Evolutionary conservation across 2,888 invertebrate species (phyloP), one percentile per base, ranked within the genome.

Genomic region (Arrhopalites spinosus): DNA sequence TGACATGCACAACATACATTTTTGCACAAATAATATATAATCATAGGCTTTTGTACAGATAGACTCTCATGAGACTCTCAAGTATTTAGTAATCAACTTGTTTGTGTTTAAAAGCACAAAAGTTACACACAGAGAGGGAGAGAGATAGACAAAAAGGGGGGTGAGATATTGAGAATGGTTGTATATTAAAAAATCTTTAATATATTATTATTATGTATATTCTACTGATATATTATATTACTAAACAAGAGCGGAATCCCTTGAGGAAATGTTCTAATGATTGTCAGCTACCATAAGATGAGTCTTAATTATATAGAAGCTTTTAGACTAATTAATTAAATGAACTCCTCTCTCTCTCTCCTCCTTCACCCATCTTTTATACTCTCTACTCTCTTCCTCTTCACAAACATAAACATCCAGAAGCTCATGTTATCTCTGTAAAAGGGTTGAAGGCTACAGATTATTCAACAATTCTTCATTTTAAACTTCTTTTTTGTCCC

Each of bases 261-360:
- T 64, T 70, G 70, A 75, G 70, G 70, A 75, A 69, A 69, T 23
- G 23, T 61, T 29, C 23, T 69, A 53, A 61, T 61, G 59, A 71
- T 61, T 75, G 30, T 50, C 50, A 75, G 64, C 64, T 64, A 69
- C 75, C 75, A 75, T 70, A 75, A 75, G 75, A 75, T 70, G 70
- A 59, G 70, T 53, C 69, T 75, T 75, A 75, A 75, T 75, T 75
- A 75, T 50, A 75, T 70, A 70, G 70, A 50, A 50, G 3, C 70
- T 75, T 70, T 75, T 70, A 70, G 75, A 45, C 75, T 75, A 75
- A 75, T 75, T 75, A 75, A 75, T 75, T 75, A 75, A 70, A 75
- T 70, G 64, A 66, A 66, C 69, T 70, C 25, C 36, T 70, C 64
- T 30, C 17, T 47, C 15, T 5, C 63, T 29, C 50, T 50, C 15